Base-by-base conservation (phyloP, 2,797 vertebrate genomes). In the Melanotaenia maccullochi region DNA sequence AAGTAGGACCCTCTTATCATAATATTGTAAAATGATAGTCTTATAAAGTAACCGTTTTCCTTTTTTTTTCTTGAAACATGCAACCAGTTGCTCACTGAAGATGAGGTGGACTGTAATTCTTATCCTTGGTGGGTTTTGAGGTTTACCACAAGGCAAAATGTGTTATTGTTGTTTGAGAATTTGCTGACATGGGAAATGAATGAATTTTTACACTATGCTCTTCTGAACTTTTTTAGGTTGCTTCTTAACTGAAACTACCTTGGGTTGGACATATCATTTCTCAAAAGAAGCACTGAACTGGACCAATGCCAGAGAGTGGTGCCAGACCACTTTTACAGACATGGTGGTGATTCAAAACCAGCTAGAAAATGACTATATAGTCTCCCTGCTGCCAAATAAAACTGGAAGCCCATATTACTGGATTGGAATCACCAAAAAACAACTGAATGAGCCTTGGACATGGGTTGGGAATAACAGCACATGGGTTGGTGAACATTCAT, bases 341-440 rank as follows among this genome's bases (percentile, higher is more conserved):
- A 83, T 94, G 86, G 91, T 94, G 77, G 87, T 90, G 59, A 88
- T 95, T 71, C 93, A 93, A 52, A 93, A 61, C 79, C 84, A 92
- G 75, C 6, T 0, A 0, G 94, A 95, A 80, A 92, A 93, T 0
- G 49, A 83, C 24, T 49, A 89, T 56, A 61, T 95, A 16, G 89
- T 91, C 57, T 67, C 72, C 4, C 0, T 6, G 0, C 85, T 95
- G 60, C 93, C 92, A 1, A 16, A 9, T 0, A 85, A 3, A 80
- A 7, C 0, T 0, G 0, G 0, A 0, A 18, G 18, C 65, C 93
- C 90, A 0, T 93, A 95, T 68, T 95, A 93, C 64, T 95, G 95
- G 95, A 94, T 96, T n/a, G 95, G 95, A 60, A 90, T 95, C 42
- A 92, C 79, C n/a, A 94, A 87, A 81, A 74, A 60, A 0, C 60